Base-by-base conservation (phyloP, 1,140 invertebrate species). In the Cydia amplana region DNA sequence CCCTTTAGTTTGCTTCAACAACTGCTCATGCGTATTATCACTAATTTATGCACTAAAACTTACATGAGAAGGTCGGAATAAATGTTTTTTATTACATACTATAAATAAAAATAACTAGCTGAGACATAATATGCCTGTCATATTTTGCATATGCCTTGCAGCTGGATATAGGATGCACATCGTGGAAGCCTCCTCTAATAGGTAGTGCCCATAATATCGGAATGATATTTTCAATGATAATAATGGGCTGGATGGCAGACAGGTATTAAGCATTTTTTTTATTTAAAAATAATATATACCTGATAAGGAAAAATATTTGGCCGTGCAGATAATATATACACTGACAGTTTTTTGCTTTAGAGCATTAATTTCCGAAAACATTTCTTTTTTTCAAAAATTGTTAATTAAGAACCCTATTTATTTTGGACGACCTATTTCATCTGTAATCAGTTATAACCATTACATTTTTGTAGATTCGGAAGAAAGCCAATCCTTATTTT, bases 131-230 rank as follows among this genome's bases (percentile, higher is more conserved):
- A 28, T 4, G 28, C 28, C 28, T 1, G 3, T 28, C 4, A 28
- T 28, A 28, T 28, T 28, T 7, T 40, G 0, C 10, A 10, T 40
- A 40, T 40, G 40, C 1, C 40, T 87, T 87, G 55, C 76, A 91
- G 89, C 74, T 91, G 16, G 87, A 89, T 74, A 73, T 91, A 16
- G 89, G 84, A 0, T 91, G 89, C 74, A 79, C 87, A 51, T 83
- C 87, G 32, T 89, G 86, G 87, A 91, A 91, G 72, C 72, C 84
- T 4, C 84, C 85, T 20, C 70, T 91, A 7, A 86, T 91, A 0
- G 89, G 89, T 0, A 85, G 82, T 28, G 75, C 88, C n/a, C 89
- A 91, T 55, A 91, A 91, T 74, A 85, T 86, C 5, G 89, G 89
- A 18, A 91, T 91, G 89, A 85, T 89, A 20, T 75, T 87, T 1